Evolutionary conservation across 2,113 vertebrate species (phyloP), one percentile per base, ranked within the genome.

Genomic region (Cathartes aura): DNA sequence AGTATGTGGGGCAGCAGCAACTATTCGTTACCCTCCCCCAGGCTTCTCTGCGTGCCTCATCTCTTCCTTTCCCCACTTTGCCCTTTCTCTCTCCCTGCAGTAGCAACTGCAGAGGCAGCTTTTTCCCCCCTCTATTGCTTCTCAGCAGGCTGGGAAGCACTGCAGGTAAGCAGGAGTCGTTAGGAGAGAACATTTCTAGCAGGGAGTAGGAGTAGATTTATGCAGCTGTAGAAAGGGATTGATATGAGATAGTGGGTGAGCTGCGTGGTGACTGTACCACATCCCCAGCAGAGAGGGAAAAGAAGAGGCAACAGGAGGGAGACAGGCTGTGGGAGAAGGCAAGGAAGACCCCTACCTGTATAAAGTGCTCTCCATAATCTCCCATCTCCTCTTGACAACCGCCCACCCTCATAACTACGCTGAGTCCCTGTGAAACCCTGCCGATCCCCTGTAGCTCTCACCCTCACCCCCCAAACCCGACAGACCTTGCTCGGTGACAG

Each of bases 181-280:
- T 81, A 40, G 63, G 40, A 95, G 42, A 87, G 92, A 95, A 85
- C 93, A 66, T 88, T 95, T 96, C 95, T 60, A 93, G 84, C 74
- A 85, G 58, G 24, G 87, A 96, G 96, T 95, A 96, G 97, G 96
- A 97, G 97, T 93, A 91, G 82, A 73, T 85, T 89, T 90, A 91
- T 82, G 93, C 95, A 92, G 96, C 87, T 90, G 85, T 87, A 95
- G 70, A 94, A 90, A 76, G 36, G 73, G 73, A 93, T 76, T 93
- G 96, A 85, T 87, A 93, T 1, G 3, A 95, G 87, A 75, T 89
- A 90, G 92, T 76, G 95, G 90, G 96, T 82, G 96, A 95, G 78
- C 58, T 82, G 58, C 42, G 2, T 88, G 74, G 85, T 70, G 92
- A 96, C 82, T 89, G 84, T 80, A 88, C 74, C 88, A 73, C 24